Evolutionary conservation across 2,113 vertebrate species (phyloP).

Genomic region (Mus pahari): DNA sequence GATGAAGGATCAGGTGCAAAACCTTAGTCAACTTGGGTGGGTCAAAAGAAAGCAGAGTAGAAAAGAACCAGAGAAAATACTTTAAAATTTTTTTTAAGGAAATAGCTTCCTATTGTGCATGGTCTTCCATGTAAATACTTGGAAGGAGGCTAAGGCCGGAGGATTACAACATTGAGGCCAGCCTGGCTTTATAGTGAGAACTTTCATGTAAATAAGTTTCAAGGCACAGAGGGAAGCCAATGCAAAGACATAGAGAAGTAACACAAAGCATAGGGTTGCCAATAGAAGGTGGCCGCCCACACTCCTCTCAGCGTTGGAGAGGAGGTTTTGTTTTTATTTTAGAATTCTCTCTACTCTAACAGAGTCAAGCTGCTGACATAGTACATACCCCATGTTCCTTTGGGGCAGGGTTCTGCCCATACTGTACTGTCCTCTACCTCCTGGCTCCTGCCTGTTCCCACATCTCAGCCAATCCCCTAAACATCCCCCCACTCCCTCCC

Average conservation of each 20-base stretch:
- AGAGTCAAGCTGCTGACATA: neutral
- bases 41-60: neutral
- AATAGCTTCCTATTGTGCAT: neutral
- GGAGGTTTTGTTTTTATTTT: neutral
- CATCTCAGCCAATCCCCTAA: neutral
- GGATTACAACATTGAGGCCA: neutral
- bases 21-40: neutral
- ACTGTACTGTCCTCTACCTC: neutral
- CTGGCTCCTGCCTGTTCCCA: neutral
- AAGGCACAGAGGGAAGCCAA: neutral
- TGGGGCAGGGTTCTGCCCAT: neutral
- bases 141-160: neutral
- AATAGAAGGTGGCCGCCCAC: neutral
- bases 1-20: neutral
- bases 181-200: neutral
- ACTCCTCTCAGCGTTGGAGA: neutral
- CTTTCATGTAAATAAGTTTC: neutral
- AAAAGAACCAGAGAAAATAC: neutral
- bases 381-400: neutral
- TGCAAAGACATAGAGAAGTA: neutral
- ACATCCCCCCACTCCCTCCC: neutral
- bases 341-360: neutral
- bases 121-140: neutral
- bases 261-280: neutral
- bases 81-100: neutral